phyloP scores from a whole-genome alignment of 2,888 invertebrate genomes.

The Drosophila cognata region DNA sequence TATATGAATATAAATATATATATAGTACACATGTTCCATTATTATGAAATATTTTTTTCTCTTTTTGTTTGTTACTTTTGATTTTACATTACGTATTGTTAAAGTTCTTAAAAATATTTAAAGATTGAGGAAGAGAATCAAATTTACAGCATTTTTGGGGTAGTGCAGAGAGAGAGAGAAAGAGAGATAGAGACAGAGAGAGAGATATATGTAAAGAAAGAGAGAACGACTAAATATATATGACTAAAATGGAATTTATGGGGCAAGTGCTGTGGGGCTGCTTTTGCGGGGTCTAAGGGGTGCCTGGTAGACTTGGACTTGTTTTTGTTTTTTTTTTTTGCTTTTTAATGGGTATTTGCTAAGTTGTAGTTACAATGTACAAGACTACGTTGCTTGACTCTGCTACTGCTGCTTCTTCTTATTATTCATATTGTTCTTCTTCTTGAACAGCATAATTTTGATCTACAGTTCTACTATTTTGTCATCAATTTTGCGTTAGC shows the following conservation, averaged over 20 bases:
- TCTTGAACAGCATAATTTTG: not conserved
- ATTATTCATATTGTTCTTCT: conserved; percentile 31
- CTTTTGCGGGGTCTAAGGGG: conserved; percentile 14
- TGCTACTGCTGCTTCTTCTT: conserved; percentile 28
- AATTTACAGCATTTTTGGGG: conserved; percentile 1
- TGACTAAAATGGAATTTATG: conserved; percentile 41
- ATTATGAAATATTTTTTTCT: conserved; percentile 29
- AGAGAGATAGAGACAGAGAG: not conserved
- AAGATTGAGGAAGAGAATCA: conserved; percentile 2
- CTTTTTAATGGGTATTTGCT: conserved; percentile 18
- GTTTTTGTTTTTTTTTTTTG: not conserved
- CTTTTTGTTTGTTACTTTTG: conserved; percentile 17
- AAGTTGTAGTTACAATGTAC: conserved; percentile 65
- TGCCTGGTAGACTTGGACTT: not conserved
- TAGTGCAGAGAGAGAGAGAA: conserved; percentile 10
- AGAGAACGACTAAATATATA: conserved; percentile 20
- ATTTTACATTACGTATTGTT: conserved; percentile 33
- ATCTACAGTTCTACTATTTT: conserved; percentile 23
- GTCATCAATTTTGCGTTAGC: conserved; percentile 3
- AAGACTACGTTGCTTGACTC: conserved; percentile 65
- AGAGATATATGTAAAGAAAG: not conserved
- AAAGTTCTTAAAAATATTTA: conserved; percentile 18
- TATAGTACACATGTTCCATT: conserved; percentile 46
- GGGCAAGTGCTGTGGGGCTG: conserved; percentile 50
- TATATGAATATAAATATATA: conserved; percentile 32